phyloP scores from a whole-genome alignment of 2,888 invertebrate species.

The Thumatha senex region DNA sequence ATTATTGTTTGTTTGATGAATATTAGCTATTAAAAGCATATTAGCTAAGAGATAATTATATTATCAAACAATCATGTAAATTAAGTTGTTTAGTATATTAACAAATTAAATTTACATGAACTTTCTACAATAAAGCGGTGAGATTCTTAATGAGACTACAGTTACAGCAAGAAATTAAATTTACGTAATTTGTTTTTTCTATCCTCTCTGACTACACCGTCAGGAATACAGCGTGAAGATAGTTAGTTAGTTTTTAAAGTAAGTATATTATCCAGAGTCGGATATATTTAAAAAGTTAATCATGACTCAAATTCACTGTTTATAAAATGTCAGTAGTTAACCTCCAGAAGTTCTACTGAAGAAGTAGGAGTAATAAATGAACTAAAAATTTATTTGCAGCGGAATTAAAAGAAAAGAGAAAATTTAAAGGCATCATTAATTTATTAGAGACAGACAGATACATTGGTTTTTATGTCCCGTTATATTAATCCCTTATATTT shows the following conservation, averaged over 20 bases:
- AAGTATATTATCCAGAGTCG: constrained; percentile 5
- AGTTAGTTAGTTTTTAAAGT: too few relatives aligned
- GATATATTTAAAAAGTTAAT: neutral
- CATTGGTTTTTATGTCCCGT: neutral
- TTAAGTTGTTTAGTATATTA: constrained; percentile 15
- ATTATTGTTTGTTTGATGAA: constrained; percentile 15
- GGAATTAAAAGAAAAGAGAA: too few relatives aligned
- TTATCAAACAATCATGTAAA: constrained; percentile 16
- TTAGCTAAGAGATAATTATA: constrained; percentile 20
- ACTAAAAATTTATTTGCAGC: too few relatives aligned
- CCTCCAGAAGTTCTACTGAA: too few relatives aligned
- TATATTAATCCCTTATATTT: neutral
- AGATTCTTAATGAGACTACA: constrained; percentile 41
- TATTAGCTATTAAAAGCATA: constrained; percentile 35
- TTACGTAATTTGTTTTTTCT: too few relatives aligned
- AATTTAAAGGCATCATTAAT: too few relatives aligned
- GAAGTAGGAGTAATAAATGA: too few relatives aligned
- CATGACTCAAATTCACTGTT: neutral
- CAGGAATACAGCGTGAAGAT: too few relatives aligned
- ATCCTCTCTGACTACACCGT: too few relatives aligned
- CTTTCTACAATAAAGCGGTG: constrained; percentile 33
- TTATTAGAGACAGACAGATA: too few relatives aligned
- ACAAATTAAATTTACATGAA: constrained; percentile 21
- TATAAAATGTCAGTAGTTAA: too few relatives aligned
- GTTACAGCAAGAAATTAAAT: constrained; percentile 46